Evolutionary conservation across 2,888 invertebrate species (phyloP).

Genomic region (Caenorhabditis afra): DNA sequence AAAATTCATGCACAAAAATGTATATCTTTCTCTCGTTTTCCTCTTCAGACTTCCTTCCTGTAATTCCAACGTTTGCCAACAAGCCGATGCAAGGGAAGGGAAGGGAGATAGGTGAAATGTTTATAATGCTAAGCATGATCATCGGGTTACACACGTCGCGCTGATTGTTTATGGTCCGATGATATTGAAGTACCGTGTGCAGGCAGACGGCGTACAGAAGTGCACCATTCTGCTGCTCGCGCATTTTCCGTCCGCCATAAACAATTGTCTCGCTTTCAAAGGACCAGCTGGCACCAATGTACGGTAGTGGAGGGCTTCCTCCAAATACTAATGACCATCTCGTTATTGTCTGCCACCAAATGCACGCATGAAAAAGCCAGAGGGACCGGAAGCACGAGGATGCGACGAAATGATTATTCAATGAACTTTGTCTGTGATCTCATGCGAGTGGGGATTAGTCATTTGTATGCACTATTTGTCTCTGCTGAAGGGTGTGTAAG

Average conservation of each 20-base stretch:
- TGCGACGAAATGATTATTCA: conserved; percentile 28
- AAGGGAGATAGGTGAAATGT: no score
- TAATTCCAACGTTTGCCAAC: conserved; percentile 33
- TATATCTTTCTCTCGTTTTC: conserved; percentile 34
- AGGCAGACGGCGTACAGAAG: conserved; percentile 44
- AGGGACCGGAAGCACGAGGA: conserved; percentile 9
- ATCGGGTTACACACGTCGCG: conserved; percentile 49
- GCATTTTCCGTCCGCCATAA: conserved; percentile 48
- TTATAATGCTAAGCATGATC: conserved; percentile 29
- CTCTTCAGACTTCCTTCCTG: conserved; percentile 23
- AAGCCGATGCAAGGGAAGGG: neutral
- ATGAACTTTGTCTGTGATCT: conserved; percentile 40
- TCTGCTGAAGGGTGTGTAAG: conserved; percentile 2
- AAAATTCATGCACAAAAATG: conserved; percentile 61
- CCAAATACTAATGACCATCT: conserved; percentile 43
- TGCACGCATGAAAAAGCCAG: neutral
- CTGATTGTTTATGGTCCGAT: conserved; percentile 52
- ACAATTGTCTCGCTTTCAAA: conserved; percentile 45
- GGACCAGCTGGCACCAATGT: conserved; percentile 47
- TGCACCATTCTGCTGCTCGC: conserved; percentile 43
- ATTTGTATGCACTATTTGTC: conserved; percentile 44
- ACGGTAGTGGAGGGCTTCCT: conserved; percentile 39
- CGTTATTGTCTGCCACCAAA: conserved; percentile 20
- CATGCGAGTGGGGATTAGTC: conserved; percentile 20
- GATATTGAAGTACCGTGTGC: conserved; percentile 21